Conservation (phyloP, 2,888 invertebrate species). For the Drosophila meridiana region DNA sequence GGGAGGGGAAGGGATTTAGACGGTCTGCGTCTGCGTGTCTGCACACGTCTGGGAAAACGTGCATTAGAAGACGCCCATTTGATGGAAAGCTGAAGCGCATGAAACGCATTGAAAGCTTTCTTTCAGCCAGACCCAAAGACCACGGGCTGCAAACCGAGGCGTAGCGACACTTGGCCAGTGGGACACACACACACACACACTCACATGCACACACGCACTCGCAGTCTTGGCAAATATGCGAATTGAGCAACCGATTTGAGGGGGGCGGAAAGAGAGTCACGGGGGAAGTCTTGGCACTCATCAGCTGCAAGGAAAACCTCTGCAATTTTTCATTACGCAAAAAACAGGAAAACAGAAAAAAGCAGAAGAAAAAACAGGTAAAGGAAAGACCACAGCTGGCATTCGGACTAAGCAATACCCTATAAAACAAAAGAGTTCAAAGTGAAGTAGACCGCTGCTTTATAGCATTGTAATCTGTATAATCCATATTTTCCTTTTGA, state of each 20-base stretch:
- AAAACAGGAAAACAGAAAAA: conserved; percentile 14
- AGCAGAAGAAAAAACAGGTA: neutral
- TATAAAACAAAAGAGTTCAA: neutral
- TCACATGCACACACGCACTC: neutral
- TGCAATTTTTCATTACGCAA: conserved; percentile 55
- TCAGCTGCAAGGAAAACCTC: conserved; percentile 29
- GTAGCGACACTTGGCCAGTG: conserved; percentile 30
- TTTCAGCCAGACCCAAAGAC: conserved; percentile 23
- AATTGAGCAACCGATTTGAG: conserved; percentile 25
- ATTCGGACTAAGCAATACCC: neutral
- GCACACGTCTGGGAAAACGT: conserved; percentile 51
- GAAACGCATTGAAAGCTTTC: conserved; percentile 23
- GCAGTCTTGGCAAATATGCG: conserved; percentile 14
- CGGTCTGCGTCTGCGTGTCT: conserved; percentile 36
- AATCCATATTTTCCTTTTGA: neutral
- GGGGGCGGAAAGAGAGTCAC: neutral
- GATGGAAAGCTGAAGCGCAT: conserved; percentile 45
- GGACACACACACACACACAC: conserved; percentile 14
- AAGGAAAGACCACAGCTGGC: neutral
- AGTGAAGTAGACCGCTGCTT: neutral
- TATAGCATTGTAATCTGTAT: neutral
- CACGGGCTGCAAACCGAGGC: neutral
- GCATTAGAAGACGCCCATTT: conserved; percentile 37
- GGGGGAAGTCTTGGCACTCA: conserved; percentile 20
- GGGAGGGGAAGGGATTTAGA: neutral